A percentile compares a stretch with the other conserved stretches of the same genome.
Conservation (phyloP, 2,888 invertebrate genomes). For the Lathronympha strigana region DNA sequence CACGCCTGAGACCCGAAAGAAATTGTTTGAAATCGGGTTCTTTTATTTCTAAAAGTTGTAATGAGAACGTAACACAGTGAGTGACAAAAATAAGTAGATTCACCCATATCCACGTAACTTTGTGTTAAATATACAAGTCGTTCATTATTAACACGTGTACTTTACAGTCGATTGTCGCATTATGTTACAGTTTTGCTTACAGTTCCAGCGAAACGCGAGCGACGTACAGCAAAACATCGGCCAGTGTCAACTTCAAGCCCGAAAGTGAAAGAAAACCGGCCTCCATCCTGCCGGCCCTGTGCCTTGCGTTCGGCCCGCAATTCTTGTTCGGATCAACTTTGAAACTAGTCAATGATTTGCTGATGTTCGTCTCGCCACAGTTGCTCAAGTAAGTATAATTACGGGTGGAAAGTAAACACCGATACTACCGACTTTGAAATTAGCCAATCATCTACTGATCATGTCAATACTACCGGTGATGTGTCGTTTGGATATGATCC, state of each 20-base stretch:
- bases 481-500: too few relatives aligned
- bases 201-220: slow-evolving; percentile 82
- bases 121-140: not conserved
- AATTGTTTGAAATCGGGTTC: too few relatives aligned
- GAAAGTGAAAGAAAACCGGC: slow-evolving; percentile 88
- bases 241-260: slow-evolving; percentile 89
- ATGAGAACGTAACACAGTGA: too few relatives aligned
- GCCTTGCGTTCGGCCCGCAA: slow-evolving; percentile 93
- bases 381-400: slow-evolving; percentile 88
- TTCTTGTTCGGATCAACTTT: slow-evolving; percentile 93
- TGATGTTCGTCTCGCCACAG: slow-evolving; percentile 96
- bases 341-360: slow-evolving; percentile 91
- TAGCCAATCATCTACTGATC: too few relatives aligned
- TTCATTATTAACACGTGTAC: not conserved
- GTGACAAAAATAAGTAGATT: too few relatives aligned
- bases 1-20: too few relatives aligned
- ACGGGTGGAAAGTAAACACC: too few relatives aligned
- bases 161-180: slow-evolving; percentile 1
- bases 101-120: too few relatives aligned
- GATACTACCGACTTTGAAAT: too few relatives aligned
- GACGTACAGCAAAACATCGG: slow-evolving; percentile 87
- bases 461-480: too few relatives aligned
- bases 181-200: slow-evolving; percentile 34
- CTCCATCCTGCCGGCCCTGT: slow-evolving; percentile 92
- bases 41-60: too few relatives aligned